Base-by-base conservation (phyloP, 2,113 vertebrate genomes). In the Aplodontia rufa region DNA sequence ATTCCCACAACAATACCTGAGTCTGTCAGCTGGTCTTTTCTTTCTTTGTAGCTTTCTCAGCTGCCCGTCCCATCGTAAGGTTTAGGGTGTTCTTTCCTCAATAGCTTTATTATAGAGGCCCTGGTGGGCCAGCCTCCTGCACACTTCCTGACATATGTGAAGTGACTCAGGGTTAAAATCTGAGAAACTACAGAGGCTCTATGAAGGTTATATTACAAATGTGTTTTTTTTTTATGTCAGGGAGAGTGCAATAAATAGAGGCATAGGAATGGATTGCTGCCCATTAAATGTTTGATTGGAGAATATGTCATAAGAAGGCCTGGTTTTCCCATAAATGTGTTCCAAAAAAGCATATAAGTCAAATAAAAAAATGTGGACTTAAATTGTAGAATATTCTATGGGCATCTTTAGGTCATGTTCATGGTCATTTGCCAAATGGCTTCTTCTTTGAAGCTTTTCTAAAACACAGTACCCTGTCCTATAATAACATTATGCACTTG, bases 311-410 rank as follows among this genome's bases (percentile, higher is more conserved):
- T 75, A 72, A 69, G 55, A 87, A 53, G 28, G 9, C 53, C 47
- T 92, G 91, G 32, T 89, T 93, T 87, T 78, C 81, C 90, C 60
- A 40, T 78, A 85, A 87, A 62, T 83, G 19, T 75, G 9, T 93
- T 91, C 45, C 68, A 69, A 60, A 93, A 93, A 83, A 72, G 35
- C 14, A 35, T 32, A 13, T 26, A 55, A 84, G n/a, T 76, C 53
- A 17, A 66, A 80, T 47, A 89, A 79, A 60, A 60, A 69, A 93
- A 76, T 58, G 3, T 69, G 10, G 37, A 35, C 47, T 40, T 53
- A 40, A 3, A 37, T 62, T 71, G 13, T 37, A 49, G 49, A 45
- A 68, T 80, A 58, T 53, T 96, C 37, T 26, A 20, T 51, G 71
- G 37, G 66, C 22, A 75, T 62, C 47, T 68, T 75, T 53, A 35